phyloP scores from a whole-genome alignment of 1,140 invertebrate species.

The Bombus confusus region DNA sequence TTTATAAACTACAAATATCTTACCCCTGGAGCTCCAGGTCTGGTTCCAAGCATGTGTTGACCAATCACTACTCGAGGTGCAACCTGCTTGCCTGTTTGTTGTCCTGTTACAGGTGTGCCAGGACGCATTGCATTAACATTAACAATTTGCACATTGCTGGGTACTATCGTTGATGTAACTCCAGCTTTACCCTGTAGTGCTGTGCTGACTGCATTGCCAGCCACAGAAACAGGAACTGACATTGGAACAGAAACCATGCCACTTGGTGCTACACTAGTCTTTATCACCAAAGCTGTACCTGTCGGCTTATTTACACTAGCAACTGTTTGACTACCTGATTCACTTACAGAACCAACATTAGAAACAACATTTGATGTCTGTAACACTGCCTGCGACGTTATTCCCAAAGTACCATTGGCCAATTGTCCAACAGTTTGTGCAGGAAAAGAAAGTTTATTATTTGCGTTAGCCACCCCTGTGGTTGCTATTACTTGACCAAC shows the following conservation, averaged over 20 bases:
- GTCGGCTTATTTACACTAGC: constrained; percentile 84
- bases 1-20: constrained; percentile 73
- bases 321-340: constrained; percentile 68
- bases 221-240: constrained; percentile 85
- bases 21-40: constrained; percentile 91
- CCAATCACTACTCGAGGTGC: constrained; percentile 91
- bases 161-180: constrained; percentile 84
- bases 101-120: constrained; percentile 86
- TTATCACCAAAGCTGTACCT: constrained; percentile 87
- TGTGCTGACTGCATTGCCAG: constrained; percentile 76
- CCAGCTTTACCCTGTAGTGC: constrained; percentile 84
- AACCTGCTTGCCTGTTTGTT: constrained; percentile 88
- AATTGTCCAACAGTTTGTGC: constrained; percentile 84
- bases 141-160: constrained; percentile 92
- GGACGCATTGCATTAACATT: constrained; percentile 89
- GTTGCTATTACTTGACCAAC: constrained; percentile 78
- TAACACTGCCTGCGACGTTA: constrained; percentile 73
- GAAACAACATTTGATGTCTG: constrained; percentile 75
- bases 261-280: constrained; percentile 85
- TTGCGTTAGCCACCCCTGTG: constrained; percentile 75
- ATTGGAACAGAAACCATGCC: constrained; percentile 88
- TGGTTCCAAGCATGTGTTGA: constrained; percentile 90
- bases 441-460: constrained; percentile 78
- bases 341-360: constrained; percentile 71
- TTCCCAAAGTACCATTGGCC: constrained; percentile 77